phyloP scores from a whole-genome alignment of 2,888 invertebrate species.

The Cremastinae sp. region DNA sequence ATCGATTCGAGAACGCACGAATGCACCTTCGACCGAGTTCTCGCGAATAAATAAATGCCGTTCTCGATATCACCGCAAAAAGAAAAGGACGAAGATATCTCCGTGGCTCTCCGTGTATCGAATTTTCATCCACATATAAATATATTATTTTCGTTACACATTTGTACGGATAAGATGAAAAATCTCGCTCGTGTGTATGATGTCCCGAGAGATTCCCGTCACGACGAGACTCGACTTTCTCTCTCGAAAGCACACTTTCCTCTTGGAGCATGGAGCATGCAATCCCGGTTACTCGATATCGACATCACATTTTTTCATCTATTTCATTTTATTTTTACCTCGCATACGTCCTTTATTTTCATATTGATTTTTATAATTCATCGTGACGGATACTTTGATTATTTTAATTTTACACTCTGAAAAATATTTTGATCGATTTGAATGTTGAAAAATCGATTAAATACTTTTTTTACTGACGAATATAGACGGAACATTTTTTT shows the following conservation, averaged over 20 bases:
- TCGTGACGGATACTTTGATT: too few relatives aligned
- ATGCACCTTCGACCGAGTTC: constrained; percentile 54
- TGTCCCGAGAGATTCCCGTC: constrained; percentile 39
- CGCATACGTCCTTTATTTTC: too few relatives aligned
- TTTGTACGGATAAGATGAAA: constrained; percentile 34
- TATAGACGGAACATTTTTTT: too few relatives aligned
- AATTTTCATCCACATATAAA: neutral
- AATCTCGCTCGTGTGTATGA: constrained; percentile 44
- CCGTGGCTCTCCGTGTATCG: too few relatives aligned
- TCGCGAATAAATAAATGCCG: constrained; percentile 41
- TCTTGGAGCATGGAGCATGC: constrained; percentile 37
- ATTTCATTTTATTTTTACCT: too few relatives aligned
- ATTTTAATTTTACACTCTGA: too few relatives aligned
- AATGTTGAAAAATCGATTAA: too few relatives aligned
- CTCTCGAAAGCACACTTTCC: constrained; percentile 61
- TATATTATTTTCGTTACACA: neutral
- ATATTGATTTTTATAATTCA: too few relatives aligned
- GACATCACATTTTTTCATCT: constrained; percentile 37
- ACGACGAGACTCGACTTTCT: constrained; percentile 54
- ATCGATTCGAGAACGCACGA: constrained; percentile 48
- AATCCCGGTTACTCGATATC: constrained; percentile 41
- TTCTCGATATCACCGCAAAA: constrained; percentile 42
- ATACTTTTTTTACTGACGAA: too few relatives aligned
- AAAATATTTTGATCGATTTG: too few relatives aligned
- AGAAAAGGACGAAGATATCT: neutral